phyloP scores from a whole-genome alignment of 1,140 invertebrate species.

The Phymorhynchus buccinoides region DNA sequence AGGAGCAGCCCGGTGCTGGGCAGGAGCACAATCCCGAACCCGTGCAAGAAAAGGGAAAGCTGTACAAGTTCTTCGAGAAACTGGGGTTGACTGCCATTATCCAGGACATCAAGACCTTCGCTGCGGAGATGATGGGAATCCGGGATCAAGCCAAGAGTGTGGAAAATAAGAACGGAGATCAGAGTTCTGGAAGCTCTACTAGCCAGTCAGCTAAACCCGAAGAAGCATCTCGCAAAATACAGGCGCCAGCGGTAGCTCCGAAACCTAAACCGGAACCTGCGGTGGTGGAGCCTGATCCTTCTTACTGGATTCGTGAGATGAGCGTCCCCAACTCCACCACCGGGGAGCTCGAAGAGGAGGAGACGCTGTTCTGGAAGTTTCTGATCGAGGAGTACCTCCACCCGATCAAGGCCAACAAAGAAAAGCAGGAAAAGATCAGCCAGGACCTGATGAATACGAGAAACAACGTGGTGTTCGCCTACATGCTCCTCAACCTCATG shows the following conservation, averaged over 20 bases:
- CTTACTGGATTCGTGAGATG: not conserved
- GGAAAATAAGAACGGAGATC: not conserved
- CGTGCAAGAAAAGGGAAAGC: constrained; percentile 60
- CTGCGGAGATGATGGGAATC: constrained; percentile 77
- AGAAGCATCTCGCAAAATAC: not conserved
- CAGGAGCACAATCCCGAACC: constrained; percentile 50
- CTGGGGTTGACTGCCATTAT: constrained; percentile 32
- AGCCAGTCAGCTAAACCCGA: not conserved
- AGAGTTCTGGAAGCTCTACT: not conserved
- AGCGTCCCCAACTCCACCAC: not conserved
- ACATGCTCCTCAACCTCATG: constrained; percentile 97
- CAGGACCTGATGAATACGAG: constrained; percentile 90
- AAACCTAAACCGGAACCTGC: not conserved
- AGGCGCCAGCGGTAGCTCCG: not conserved
- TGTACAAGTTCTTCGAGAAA: constrained; percentile 53
- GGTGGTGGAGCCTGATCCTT: constrained; percentile 6
- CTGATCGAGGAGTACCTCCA: constrained; percentile 92
- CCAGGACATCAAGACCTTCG: constrained; percentile 43
- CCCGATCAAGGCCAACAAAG: constrained; percentile 92
- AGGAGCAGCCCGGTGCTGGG: constrained; percentile 58
- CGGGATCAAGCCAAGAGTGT: not conserved
- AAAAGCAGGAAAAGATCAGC: constrained; percentile 85
- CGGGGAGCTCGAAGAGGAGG: constrained; percentile 74
- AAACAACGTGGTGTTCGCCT: constrained; percentile 90
- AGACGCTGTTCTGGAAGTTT: constrained; percentile 94